These are phyloP conservation scores for Lycophotia porphyrea DNA, from an alignment of 2,888 invertebrate genomes.

Conservation along the genomic window DNA sequence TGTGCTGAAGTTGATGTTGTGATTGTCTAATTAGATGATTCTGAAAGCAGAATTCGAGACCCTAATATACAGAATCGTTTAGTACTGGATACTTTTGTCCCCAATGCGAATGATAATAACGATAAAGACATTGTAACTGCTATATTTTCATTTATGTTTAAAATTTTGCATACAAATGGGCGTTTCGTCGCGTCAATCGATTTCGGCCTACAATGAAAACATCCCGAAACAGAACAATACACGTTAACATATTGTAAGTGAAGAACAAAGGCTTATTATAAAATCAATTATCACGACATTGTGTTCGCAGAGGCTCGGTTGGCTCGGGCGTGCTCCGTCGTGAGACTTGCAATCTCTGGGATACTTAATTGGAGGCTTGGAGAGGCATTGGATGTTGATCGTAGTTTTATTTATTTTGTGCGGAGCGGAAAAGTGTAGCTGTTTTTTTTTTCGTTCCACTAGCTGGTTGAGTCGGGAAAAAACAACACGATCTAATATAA, in stretches of 20 bases:
- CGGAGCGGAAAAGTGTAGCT: not conserved
- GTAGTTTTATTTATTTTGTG: constrained; percentile 30
- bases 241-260: constrained; percentile 57
- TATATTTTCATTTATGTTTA: constrained; percentile 28
- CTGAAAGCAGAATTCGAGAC: constrained; percentile 24
- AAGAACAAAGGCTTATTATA: constrained; percentile 69
- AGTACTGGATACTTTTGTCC: not conserved
- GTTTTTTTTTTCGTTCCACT: constrained; percentile 19
- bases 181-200: constrained; percentile 25
- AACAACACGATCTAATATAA: not conserved
- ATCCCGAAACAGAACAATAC: constrained; percentile 60
- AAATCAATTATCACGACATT: constrained; percentile 68
- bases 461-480: not conserved
- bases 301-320: constrained; percentile 34
- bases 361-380: constrained; percentile 45
- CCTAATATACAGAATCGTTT: constrained; percentile 4
- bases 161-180: constrained; percentile 41
- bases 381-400: constrained; percentile 31
- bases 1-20: not conserved
- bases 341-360: constrained; percentile 36
- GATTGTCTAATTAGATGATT: not conserved
- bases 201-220: constrained; percentile 47
- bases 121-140: constrained; percentile 18
- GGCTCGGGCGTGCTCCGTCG: constrained; percentile 21
- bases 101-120: constrained; percentile 3